phyloP scores from a whole-genome alignment of 1,140 invertebrate species.

The Tetraneura akinire region DNA sequence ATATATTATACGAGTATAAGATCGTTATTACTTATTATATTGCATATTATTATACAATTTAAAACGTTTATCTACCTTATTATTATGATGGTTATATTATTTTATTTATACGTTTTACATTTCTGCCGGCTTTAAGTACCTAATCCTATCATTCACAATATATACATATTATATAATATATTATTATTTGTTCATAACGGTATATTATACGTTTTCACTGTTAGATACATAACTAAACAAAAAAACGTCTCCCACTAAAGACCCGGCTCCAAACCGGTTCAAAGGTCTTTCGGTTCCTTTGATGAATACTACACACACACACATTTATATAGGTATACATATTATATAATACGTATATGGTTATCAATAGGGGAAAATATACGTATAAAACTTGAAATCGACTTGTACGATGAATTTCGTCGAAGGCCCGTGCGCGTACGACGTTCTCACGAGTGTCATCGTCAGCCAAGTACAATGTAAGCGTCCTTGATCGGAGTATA shows the following conservation, averaged over 20 bases:
- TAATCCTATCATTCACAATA: not conserved
- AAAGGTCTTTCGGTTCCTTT: conserved; percentile 32
- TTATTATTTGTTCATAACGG: conserved; percentile 16
- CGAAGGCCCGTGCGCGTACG: not conserved
- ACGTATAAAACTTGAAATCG: not conserved
- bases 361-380: no score
- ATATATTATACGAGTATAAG: not conserved
- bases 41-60: no score
- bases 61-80: no score
- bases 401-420: not conserved
- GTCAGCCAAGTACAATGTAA: not conserved
- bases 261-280: conserved; percentile 29
- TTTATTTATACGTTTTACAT: not conserved
- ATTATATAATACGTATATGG: no score
- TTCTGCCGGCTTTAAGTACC: not conserved
- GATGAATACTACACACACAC: not conserved
- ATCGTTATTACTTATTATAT: not conserved
- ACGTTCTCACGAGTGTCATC: conserved; percentile 24
- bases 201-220: not conserved
- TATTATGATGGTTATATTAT: not conserved
- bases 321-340: not conserved
- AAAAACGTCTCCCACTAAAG: conserved; percentile 19
- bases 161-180: no score
- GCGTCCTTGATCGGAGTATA: not conserved
- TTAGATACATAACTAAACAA: not conserved